Evolutionary conservation across 1,140 invertebrate genomes (phyloP).

Genomic region (Drosophila punjabiensis): DNA sequence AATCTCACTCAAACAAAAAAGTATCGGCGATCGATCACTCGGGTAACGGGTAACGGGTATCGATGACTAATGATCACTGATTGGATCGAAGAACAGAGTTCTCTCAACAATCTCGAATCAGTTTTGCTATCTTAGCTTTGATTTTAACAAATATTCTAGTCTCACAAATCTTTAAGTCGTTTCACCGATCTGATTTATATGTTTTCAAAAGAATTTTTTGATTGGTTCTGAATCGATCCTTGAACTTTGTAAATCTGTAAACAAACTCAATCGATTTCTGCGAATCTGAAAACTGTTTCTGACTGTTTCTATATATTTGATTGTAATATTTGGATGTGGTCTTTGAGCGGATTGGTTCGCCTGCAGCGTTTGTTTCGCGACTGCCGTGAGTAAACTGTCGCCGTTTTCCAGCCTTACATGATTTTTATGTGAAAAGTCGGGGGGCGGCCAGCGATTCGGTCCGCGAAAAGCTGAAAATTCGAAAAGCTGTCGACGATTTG

Average conservation of each 20-base stretch:
- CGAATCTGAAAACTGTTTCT: neutral
- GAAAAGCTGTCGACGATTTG: slow-evolving; percentile 42
- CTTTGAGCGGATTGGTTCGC: slow-evolving; percentile 30
- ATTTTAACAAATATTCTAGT: neutral
- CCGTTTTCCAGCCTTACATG: slow-evolving; percentile 84
- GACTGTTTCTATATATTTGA: neutral
- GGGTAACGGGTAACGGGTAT: neutral
- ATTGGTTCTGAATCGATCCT: too few relatives aligned
- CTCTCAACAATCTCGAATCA: too few relatives aligned
- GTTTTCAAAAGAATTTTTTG: neutral
- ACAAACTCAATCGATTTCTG: neutral
- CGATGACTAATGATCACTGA: slow-evolving; percentile 2
- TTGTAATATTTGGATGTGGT: neutral
- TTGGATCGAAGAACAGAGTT: neutral
- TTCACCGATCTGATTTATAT: neutral
- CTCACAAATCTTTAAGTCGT: neutral
- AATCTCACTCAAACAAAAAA: slow-evolving; percentile 46
- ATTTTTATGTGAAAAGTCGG: slow-evolving; percentile 84
- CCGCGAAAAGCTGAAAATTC: slow-evolving; percentile 65
- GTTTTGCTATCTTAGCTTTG: neutral
- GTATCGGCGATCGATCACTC: neutral
- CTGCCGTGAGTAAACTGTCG: slow-evolving; percentile 84
- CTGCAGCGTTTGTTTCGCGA: slow-evolving; percentile 67
- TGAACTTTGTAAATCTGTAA: neutral
- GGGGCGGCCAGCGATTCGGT: slow-evolving; percentile 29